These are phyloP conservation scores for Callyntrura guangdongensis DNA, from an alignment of 2,888 invertebrate species.

Conservation along the genomic window DNA sequence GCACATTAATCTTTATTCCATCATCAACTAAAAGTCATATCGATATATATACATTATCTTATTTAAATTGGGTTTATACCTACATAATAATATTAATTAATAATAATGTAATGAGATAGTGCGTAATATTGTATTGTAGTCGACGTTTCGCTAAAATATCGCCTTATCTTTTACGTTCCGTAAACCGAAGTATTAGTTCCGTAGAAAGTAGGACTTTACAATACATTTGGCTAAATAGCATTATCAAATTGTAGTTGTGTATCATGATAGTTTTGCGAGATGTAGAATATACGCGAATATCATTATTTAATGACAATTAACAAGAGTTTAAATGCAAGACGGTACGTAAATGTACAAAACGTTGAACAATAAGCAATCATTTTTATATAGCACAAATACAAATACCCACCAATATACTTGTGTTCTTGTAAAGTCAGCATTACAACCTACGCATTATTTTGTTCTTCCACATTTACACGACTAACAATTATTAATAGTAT, in stretches of 20 bases:
- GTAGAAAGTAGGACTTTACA: conserved; percentile 43
- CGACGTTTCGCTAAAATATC: conserved; percentile 43
- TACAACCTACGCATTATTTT: not conserved
- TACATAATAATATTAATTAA: not conserved
- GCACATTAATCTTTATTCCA: conserved; percentile 14
- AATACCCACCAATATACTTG: conserved; percentile 1
- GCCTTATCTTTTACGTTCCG: conserved; percentile 10
- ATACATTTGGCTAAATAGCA: conserved; percentile 46
- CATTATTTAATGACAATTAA: not conserved
- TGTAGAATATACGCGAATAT: not conserved
- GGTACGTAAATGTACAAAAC: conserved; percentile 50
- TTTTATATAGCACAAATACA: conserved; percentile 21
- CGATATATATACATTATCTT: conserved; percentile 25
- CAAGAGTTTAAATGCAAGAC: conserved; percentile 35
- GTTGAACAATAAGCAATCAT: not conserved
- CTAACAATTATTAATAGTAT: not conserved
- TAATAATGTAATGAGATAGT: conserved; percentile 1
- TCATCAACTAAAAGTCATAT: conserved; percentile 35
- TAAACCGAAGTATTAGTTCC: conserved; percentile 32
- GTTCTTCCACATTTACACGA: not conserved
- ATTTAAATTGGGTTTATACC: not conserved
- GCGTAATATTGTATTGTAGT: conserved; percentile 26
- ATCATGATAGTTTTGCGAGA: conserved; percentile 7
- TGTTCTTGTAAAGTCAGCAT: not conserved
- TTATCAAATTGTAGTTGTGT: conserved; percentile 2